Conservation (phyloP, 1,140 invertebrate species). For the Maniola jurtina region DNA sequence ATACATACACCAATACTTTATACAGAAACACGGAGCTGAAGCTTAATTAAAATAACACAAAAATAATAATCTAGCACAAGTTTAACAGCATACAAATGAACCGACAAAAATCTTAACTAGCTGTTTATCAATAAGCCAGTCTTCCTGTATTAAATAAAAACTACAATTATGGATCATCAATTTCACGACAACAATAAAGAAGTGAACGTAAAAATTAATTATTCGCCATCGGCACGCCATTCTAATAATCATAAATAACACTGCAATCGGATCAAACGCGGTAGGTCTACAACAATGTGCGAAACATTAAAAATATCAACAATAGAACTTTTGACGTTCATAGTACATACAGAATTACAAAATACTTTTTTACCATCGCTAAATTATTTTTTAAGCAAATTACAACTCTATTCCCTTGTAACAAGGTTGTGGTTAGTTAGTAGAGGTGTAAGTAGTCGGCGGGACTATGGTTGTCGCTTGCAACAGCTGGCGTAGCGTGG, state of each 20-base stretch:
- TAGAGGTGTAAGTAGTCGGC: slow-evolving; percentile 20
- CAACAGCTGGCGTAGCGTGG: slow-evolving; percentile 75
- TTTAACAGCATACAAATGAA: slow-evolving; percentile 4
- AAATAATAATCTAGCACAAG: background rate
- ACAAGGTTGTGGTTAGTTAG: slow-evolving; percentile 31
- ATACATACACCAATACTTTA: too few species aligned
- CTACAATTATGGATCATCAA: slow-evolving; percentile 55
- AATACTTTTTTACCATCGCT: slow-evolving; percentile 20
- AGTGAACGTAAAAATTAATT: slow-evolving; percentile 74
- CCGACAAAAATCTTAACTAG: slow-evolving; percentile 25
- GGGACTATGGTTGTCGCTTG: slow-evolving; percentile 59
- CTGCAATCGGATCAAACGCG: slow-evolving; percentile 73
- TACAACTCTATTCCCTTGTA: slow-evolving; percentile 28
- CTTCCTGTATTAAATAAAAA: slow-evolving; percentile 37
- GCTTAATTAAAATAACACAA: background rate
- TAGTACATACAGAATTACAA: slow-evolving; percentile 62
- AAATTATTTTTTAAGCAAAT: slow-evolving; percentile 18
- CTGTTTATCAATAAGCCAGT: slow-evolving; percentile 28
- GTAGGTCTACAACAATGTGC: slow-evolving; percentile 74
- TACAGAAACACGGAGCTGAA: background rate
- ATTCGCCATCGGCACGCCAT: slow-evolving; percentile 66
- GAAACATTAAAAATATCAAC: slow-evolving; percentile 79
- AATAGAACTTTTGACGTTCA: slow-evolving; percentile 77
- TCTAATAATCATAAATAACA: slow-evolving; percentile 77
- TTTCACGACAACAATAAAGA: slow-evolving; percentile 61